These are phyloP conservation scores for Sebastes trivittatus DNA, from an alignment of 2,797 vertebrate species.

Conservation along the genomic window DNA sequence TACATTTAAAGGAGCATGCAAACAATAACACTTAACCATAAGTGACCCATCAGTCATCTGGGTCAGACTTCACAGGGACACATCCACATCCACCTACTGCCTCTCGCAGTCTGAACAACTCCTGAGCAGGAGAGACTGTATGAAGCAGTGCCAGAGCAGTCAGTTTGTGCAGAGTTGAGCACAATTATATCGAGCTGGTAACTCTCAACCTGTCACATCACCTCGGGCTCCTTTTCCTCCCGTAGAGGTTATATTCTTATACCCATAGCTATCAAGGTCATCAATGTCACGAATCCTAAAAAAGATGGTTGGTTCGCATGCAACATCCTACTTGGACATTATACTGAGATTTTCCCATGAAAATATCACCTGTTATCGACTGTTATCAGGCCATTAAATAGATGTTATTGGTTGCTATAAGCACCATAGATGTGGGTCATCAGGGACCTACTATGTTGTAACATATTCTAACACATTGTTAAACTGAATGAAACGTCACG, in stretches of 20 bases:
- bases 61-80: constrained; percentile 12
- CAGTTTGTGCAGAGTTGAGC: constrained; percentile 48
- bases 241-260: constrained; percentile 21
- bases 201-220: constrained; percentile 47
- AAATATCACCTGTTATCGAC: neutral
- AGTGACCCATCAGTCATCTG: constrained; percentile 17
- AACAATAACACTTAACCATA: neutral
- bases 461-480: neutral
- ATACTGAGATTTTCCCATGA: neutral
- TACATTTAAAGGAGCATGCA: neutral
- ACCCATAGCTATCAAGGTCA: constrained; percentile 9
- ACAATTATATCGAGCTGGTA: constrained; percentile 36
- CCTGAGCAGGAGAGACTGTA: constrained; percentile 16
- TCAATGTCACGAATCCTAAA: constrained; percentile 18
- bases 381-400: neutral
- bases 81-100: constrained; percentile 21
- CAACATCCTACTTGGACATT: neutral
- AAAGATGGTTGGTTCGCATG: neutral
- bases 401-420: too few relatives aligned
- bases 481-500: too few relatives aligned
- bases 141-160: constrained; percentile 43
- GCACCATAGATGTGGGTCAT: too few relatives aligned
- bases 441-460: too few relatives aligned
- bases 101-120: constrained; percentile 26
- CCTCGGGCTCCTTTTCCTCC: constrained; percentile 8